Percentiles rank a stretch among this genome's conserved stretches.
phyloP scores from a whole-genome alignment of 2,113 vertebrate genomes.

The Gyps fulvus region DNA sequence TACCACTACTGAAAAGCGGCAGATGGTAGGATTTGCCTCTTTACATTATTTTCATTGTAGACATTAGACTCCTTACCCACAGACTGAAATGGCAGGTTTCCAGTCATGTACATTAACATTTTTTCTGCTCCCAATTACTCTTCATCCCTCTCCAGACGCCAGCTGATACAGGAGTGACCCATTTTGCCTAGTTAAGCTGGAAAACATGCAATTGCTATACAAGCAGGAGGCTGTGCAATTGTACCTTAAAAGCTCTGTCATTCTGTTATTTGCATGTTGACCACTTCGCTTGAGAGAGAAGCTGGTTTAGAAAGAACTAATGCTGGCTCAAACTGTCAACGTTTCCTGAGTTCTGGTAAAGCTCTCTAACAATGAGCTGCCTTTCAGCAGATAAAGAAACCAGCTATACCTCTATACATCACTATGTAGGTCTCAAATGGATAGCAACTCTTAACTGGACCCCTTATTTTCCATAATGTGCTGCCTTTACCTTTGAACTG shows the following conservation, averaged over 20 bases:
- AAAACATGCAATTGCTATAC: not conserved
- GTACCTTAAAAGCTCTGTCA: not conserved
- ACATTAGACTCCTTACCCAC: not conserved
- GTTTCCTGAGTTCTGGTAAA: not conserved
- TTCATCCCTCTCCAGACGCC: constrained; percentile 39
- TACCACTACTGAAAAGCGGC: not conserved
- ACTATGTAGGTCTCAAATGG: not conserved
- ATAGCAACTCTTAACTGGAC: not conserved
- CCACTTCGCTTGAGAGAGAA: not conserved
- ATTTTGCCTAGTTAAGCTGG: constrained; percentile 59
- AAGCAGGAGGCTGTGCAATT: not conserved
- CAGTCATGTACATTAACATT: not conserved
- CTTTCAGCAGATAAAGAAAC: not conserved
- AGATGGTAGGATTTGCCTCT: constrained; percentile 46
- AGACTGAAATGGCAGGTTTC: constrained; percentile 49
- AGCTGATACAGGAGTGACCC: constrained; percentile 59
- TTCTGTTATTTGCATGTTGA: not conserved
- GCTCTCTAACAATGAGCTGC: not conserved
- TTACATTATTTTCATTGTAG: constrained; percentile 5
- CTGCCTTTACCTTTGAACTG: not conserved
- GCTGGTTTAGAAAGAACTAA: not conserved
- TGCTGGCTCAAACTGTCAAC: not conserved
- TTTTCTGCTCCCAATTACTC: constrained; percentile 39
- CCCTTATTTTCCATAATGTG: not conserved
- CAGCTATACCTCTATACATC: not conserved